Conservation (phyloP, 2,113 vertebrate genomes). For the Burhinus bistriatus region DNA sequence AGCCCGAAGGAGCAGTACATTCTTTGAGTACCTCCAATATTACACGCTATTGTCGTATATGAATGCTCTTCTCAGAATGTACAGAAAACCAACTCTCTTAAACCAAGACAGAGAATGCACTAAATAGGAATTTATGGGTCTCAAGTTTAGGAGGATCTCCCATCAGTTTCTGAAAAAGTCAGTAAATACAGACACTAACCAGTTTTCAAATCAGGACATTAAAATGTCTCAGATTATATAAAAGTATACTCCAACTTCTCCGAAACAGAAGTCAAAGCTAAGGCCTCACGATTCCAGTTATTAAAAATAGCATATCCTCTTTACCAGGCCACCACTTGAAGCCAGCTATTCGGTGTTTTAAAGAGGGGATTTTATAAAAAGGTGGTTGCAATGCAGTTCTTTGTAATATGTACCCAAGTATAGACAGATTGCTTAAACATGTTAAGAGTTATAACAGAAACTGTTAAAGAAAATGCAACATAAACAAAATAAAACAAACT, state of each 20-base stretch:
- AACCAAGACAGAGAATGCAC: neutral
- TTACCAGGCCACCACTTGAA: constrained; percentile 25
- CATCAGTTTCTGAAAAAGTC: constrained; percentile 44
- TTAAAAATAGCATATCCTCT: neutral
- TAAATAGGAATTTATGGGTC: neutral
- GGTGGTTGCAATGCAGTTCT: neutral
- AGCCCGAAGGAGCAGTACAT: neutral
- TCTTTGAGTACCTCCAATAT: neutral
- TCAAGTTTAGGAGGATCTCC: neutral
- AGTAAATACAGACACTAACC: constrained; percentile 21
- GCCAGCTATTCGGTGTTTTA: neutral
- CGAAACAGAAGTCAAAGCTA: constrained; percentile 72
- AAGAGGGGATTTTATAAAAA: neutral
- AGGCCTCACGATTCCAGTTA: constrained; percentile 81
- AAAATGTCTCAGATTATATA: constrained; percentile 42
- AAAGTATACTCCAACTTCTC: constrained; percentile 67
- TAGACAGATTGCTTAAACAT: neutral
- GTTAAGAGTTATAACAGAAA: neutral
- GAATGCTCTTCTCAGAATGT: neutral
- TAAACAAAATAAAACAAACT: constrained; percentile 50
- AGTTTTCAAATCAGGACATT: constrained; percentile 52
- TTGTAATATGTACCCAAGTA: neutral
- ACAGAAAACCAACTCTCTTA: neutral
- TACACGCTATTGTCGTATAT: neutral
- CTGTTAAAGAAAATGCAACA: neutral